Percentiles rank a stretch among this genome's conserved stretches.
These are phyloP conservation scores for Champsocephalus gunnari DNA, from an alignment of 2,797 vertebrate species.

Conservation along the genomic window DNA sequence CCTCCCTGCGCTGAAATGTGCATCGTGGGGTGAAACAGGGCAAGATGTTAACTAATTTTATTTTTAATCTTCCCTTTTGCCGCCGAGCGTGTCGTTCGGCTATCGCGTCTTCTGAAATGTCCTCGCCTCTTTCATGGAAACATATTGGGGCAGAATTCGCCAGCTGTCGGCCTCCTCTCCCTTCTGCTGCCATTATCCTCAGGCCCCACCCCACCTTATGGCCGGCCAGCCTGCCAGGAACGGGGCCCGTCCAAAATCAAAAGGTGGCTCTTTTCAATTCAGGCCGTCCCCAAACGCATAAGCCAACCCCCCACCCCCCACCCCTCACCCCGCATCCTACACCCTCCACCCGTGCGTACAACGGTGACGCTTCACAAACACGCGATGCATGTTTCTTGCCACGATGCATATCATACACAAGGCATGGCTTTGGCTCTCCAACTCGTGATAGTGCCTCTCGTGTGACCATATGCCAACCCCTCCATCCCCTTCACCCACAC, in stretches of 20 bases:
- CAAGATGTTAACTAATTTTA: slow-evolving; percentile 94
- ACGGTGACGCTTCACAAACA: slow-evolving; percentile 51
- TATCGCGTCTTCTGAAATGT: slow-evolving; percentile 95
- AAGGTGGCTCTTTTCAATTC: slow-evolving; percentile 84
- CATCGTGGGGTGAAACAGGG: slow-evolving; percentile 88
- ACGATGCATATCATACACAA: slow-evolving; percentile 46
- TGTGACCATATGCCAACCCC: slow-evolving; percentile 71
- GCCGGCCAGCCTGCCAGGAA: slow-evolving; percentile 90
- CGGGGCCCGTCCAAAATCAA: slow-evolving; percentile 79
- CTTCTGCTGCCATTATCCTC: slow-evolving; percentile 99
- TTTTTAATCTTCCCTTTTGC: slow-evolving; percentile 93
- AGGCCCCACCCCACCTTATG: slow-evolving; percentile 97
- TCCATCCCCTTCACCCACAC: neutral
- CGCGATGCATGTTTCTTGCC: slow-evolving; percentile 55
- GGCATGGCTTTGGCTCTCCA: slow-evolving; percentile 57
- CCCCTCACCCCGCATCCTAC: neutral
- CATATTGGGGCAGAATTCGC: slow-evolving; percentile 99
- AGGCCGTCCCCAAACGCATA: slow-evolving; percentile 54
- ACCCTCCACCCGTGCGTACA: slow-evolving; percentile 41
- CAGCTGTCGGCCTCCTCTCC: slow-evolving; percentile 98
- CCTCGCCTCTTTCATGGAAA: slow-evolving; percentile 98
- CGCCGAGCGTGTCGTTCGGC: slow-evolving; percentile 93
- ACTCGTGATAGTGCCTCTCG: slow-evolving; percentile 61
- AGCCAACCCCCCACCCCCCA: neutral
- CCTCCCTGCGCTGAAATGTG: slow-evolving; percentile 80